Evolutionary conservation across 23 tunicate species (phyloP).

Genomic region (Halocynthia roretzi): DNA sequence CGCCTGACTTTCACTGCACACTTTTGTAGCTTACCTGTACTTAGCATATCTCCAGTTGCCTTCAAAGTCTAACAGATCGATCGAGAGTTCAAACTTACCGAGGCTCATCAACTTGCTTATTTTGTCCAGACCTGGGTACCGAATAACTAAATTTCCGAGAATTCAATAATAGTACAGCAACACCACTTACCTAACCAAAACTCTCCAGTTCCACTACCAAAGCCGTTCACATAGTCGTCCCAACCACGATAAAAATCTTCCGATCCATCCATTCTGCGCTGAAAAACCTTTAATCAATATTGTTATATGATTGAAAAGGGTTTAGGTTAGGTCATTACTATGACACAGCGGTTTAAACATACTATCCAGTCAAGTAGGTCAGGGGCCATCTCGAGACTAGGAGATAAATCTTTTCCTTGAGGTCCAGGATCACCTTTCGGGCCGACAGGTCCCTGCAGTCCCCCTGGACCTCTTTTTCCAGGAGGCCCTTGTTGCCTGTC

Average conservation of each 20-base stretch:
- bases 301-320: too few relatives aligned
- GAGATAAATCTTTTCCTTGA: too few relatives aligned
- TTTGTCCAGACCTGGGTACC: slow-evolving; percentile 7
- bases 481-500: slow-evolving; percentile 11
- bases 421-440: not conserved
- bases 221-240: slow-evolving; percentile 19
- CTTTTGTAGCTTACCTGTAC: slow-evolving; percentile 17
- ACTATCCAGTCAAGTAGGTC: too few relatives aligned
- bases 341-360: too few relatives aligned
- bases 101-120: slow-evolving; percentile 4
- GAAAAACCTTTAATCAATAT: slow-evolving; percentile 10
- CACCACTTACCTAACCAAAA: slow-evolving; percentile 25
- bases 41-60: slow-evolving; percentile 15
- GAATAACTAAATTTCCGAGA: not conserved
- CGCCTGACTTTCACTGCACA: not conserved
- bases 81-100: slow-evolving; percentile 12
- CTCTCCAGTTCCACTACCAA: slow-evolving; percentile 20
- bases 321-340: too few relatives aligned
- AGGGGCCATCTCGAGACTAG: too few relatives aligned
- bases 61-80: slow-evolving; percentile 32
- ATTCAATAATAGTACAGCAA: not conserved
- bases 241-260: slow-evolving; percentile 24
- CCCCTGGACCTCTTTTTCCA: slow-evolving; percentile 25
- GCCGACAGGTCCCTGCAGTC: slow-evolving; percentile 17
- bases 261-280: slow-evolving; percentile 21